These are phyloP conservation scores for Agonum fuliginosum DNA, from an alignment of 2,888 invertebrate species.

Conservation along the genomic window DNA sequence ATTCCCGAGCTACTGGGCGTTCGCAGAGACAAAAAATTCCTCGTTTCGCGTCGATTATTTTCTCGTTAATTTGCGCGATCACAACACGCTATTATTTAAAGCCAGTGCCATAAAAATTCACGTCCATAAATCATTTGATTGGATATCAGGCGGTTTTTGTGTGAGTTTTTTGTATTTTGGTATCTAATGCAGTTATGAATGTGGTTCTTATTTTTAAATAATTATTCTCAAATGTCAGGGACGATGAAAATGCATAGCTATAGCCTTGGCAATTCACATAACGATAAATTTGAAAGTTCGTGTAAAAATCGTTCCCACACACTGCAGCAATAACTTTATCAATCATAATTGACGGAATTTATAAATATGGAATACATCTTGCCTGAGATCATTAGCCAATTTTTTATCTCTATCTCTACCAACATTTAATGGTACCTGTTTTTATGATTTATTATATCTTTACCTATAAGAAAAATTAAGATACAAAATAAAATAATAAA, in stretches of 20 bases:
- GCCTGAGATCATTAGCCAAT: background rate
- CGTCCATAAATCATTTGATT: constrained; percentile 39
- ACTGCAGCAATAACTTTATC: constrained; percentile 33
- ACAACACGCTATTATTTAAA: background rate
- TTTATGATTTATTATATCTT: no score
- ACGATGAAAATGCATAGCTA: constrained; percentile 45
- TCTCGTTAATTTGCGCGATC: constrained; percentile 36
- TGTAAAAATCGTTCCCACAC: constrained; percentile 52
- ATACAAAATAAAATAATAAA: no score
- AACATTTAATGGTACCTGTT: no score
- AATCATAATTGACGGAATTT: constrained; percentile 41
- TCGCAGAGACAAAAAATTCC: constrained; percentile 9
- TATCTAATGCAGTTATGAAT: constrained; percentile 51
- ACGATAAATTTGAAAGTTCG: constrained; percentile 50
- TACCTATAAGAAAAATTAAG: no score
- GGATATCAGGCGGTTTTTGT: constrained; percentile 39
- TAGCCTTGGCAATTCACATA: constrained; percentile 48
- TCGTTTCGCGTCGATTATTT: constrained; percentile 11
- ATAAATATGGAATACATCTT: constrained; percentile 8
- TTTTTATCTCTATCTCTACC: no score
- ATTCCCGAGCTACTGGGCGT: constrained; percentile 40
- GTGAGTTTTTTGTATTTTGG: constrained; percentile 32
- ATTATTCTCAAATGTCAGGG: constrained; percentile 53
- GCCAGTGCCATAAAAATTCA: constrained; percentile 3
- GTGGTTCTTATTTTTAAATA: constrained; percentile 53